A percentile compares a stretch with the other conserved stretches of the same genome.
Conservation (phyloP, 2,797 vertebrate genomes). For the Hozukius guyotensis region DNA sequence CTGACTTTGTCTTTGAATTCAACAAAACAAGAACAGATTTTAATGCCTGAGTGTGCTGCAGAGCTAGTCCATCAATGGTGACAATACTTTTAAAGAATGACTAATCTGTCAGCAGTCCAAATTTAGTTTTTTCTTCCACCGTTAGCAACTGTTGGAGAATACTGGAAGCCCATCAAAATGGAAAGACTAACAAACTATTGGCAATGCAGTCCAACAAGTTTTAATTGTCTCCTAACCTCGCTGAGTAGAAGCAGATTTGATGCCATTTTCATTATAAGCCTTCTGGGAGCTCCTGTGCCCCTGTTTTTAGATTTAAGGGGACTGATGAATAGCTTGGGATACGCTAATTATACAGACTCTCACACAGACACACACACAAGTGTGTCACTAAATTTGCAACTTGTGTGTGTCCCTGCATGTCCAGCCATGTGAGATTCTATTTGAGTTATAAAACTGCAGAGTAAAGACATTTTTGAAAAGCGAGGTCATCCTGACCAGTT, state of each 20-base stretch:
- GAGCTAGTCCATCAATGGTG: neutral
- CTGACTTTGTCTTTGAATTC: neutral
- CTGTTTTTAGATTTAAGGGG: conserved; percentile 50
- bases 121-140: neutral
- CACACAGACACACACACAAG: conserved; percentile 12
- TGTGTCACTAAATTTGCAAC: neutral
- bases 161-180: neutral
- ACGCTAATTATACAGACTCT: conserved; percentile 49
- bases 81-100: neutral
- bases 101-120: neutral
- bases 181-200: neutral
- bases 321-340: conserved; percentile 48
- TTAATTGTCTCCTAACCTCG: neutral
- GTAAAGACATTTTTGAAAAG: conserved; percentile 15
- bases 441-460: conserved; percentile 13
- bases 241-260: conserved; percentile 29
- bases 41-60: neutral
- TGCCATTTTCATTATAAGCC: conserved; percentile 41
- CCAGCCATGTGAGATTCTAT: conserved; percentile 9
- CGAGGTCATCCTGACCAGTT: conserved; percentile 28
- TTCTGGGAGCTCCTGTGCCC: conserved; percentile 44
- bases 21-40: neutral
- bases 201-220: conserved; percentile 16
- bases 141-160: neutral
- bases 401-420: conserved; percentile 3